Evolutionary conservation across 1,140 invertebrate genomes (phyloP).

Genomic region (Hesperophylax magnus): DNA sequence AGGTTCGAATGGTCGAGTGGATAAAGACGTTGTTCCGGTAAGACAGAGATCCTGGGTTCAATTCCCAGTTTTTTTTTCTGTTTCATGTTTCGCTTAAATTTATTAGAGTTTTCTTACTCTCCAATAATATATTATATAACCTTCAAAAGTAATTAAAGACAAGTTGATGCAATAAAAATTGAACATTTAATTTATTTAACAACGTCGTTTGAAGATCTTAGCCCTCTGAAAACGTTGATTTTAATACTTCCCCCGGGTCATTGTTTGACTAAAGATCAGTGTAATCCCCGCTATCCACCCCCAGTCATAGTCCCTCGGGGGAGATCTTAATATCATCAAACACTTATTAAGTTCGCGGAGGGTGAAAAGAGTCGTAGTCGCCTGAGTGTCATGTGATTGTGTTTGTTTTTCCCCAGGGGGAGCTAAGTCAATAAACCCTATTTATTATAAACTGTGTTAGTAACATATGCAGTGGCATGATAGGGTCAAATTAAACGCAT

Average conservation of each 20-base stretch:
- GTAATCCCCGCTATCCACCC: conserved; percentile 2
- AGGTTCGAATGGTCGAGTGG: too few species aligned
- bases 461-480: background rate
- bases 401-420: background rate
- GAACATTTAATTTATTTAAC: background rate
- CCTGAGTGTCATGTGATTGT: background rate
- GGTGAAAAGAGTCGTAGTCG: background rate
- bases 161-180: too few species aligned
- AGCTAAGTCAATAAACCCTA: background rate
- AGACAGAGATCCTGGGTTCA: too few species aligned
- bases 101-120: too few species aligned
- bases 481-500: too few species aligned
- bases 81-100: too few species aligned
- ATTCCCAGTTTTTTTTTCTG: too few species aligned
- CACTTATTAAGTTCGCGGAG: conserved; percentile 24
- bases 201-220: background rate
- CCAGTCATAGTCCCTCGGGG: background rate
- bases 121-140: too few species aligned
- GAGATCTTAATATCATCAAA: conserved; percentile 30
- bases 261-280: conserved; percentile 35
- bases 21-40: too few species aligned
- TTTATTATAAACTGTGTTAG: background rate
- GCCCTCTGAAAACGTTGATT: background rate
- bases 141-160: too few species aligned
- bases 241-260: conserved; percentile 8